These are phyloP conservation scores for Parapristionchus giblindavisi DNA, from an alignment of 2,888 invertebrate genomes.

Conservation along the genomic window DNA sequence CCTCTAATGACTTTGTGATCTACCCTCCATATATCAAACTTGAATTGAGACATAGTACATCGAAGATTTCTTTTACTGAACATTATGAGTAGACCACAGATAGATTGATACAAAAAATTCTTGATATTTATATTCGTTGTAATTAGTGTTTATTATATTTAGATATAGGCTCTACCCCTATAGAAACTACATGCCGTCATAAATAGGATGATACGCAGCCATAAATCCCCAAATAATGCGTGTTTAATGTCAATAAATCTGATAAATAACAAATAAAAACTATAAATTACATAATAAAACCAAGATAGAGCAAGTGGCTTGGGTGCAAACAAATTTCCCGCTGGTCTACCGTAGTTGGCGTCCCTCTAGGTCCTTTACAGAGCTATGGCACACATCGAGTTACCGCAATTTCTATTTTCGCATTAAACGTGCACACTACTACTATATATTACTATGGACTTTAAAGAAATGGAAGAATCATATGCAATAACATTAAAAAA, in stretches of 20 bases:
- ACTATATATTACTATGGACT: background rate
- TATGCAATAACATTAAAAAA: background rate
- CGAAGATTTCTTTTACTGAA: too few species aligned
- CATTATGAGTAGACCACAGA: too few species aligned
- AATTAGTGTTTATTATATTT: too few species aligned
- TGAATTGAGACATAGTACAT: too few species aligned
- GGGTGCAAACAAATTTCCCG: background rate
- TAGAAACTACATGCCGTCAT: too few species aligned
- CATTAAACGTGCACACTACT: background rate
- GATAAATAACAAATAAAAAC: background rate
- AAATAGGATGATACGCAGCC: background rate
- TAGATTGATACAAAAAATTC: too few species aligned
- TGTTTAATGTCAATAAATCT: background rate
- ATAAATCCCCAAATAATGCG: background rate
- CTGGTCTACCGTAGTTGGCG: conserved; percentile 1
- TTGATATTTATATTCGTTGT: too few species aligned
- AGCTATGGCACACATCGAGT: background rate
- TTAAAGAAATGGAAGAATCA: too few species aligned
- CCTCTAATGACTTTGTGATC: too few species aligned
- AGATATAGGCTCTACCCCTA: too few species aligned
- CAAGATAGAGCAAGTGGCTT: conserved; percentile 17
- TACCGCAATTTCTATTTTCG: conserved; percentile 3
- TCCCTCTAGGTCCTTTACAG: conserved; percentile 9
- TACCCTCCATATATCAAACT: too few species aligned
- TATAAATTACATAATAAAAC: background rate